Evolutionary conservation across 2,113 vertebrate genomes (phyloP).

Genomic region (Lipophrys pholis): DNA sequence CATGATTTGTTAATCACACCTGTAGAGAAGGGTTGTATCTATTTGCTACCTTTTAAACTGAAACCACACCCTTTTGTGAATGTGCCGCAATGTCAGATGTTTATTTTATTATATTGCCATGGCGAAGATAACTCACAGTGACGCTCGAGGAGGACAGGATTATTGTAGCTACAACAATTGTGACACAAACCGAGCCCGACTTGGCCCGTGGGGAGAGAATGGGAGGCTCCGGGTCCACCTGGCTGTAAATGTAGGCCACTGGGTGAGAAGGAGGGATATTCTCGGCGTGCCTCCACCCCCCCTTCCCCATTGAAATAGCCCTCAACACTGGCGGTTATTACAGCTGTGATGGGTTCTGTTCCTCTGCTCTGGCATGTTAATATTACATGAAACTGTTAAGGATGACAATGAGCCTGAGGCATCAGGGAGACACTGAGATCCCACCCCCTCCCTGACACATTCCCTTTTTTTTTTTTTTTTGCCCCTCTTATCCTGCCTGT

Average conservation of each 20-base stretch:
- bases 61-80: conserved; percentile 9
- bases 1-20: conserved; percentile 11
- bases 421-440: conserved; percentile 38
- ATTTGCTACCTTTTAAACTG: background rate
- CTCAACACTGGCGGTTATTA: conserved; percentile 67
- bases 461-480: conserved; percentile 53
- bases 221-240: conserved; percentile 51
- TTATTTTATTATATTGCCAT: conserved; percentile 26
- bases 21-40: background rate
- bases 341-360: conserved; percentile 55
- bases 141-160: conserved; percentile 31
- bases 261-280: conserved; percentile 63
- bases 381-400: conserved; percentile 80
- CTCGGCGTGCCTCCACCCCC: conserved; percentile 31
- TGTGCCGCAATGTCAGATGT: conserved; percentile 6
- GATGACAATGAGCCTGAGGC: conserved; percentile 73
- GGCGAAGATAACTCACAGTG: conserved; percentile 21
- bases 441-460: conserved; percentile 28
- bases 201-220: conserved; percentile 22
- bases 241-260: conserved; percentile 66
- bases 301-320: conserved; percentile 24
- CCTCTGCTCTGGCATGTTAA: conserved; percentile 75
- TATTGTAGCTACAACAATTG: conserved; percentile 23
- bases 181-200: conserved; percentile 59
- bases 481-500: conserved; percentile 36